These are phyloP conservation scores for Psammodynastes pulverulentus DNA, from an alignment of 2,113 vertebrate genomes.

Conservation along the genomic window DNA sequence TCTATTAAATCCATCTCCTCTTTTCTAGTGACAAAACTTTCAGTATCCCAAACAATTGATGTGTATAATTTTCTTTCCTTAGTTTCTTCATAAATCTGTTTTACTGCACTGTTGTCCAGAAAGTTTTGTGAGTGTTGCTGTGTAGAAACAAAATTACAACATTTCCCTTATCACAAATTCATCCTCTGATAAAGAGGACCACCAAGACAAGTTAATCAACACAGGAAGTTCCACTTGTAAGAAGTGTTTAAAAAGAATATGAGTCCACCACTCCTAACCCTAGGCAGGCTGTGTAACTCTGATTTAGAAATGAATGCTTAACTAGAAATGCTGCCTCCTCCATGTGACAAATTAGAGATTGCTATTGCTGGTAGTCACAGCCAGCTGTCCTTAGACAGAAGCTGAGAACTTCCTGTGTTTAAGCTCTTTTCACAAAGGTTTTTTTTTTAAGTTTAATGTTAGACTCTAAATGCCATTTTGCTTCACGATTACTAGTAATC, in stretches of 20 bases:
- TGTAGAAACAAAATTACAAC: neutral
- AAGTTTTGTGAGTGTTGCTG: neutral
- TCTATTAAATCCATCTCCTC: neutral
- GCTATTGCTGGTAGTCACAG: neutral
- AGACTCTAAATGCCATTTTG: neutral
- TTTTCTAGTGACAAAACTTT: conserved; percentile 9
- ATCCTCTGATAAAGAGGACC: neutral
- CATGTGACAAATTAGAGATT: neutral
- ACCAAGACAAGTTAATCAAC: neutral
- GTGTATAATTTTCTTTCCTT: neutral
- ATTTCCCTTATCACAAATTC: neutral
- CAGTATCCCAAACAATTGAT: neutral
- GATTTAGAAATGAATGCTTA: neutral
- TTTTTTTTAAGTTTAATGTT: neutral
- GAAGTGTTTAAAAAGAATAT: neutral
- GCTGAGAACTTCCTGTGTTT: neutral
- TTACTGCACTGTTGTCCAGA: neutral
- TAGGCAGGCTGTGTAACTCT: neutral
- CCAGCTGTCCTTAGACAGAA: neutral
- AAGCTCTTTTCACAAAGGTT: neutral
- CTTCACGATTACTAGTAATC: neutral
- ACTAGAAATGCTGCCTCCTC: neutral
- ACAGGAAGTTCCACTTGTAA: neutral
- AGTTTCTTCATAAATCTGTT: neutral
- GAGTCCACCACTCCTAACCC: neutral